Evolutionary conservation across 2,888 invertebrate species (phyloP).

Genomic region (Ochlodes sylvanus): DNA sequence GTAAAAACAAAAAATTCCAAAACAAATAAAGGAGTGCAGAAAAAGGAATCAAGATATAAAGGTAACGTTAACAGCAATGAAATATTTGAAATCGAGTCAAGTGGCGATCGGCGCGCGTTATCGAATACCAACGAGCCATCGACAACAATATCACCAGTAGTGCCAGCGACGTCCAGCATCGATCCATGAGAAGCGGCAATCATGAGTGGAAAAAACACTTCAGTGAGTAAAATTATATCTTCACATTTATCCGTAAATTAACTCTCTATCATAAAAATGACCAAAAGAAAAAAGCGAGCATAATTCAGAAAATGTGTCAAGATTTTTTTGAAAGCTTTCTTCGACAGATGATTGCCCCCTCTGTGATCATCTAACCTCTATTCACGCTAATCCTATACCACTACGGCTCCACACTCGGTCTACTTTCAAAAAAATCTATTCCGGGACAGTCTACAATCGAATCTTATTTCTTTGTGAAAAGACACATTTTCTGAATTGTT

Average conservation of each 20-base stretch:
- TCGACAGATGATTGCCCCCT: conserved; percentile 83
- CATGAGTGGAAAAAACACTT: conserved; percentile 84
- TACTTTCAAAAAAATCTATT: conserved; percentile 87
- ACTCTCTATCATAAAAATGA: conserved; percentile 42
- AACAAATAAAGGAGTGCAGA: conserved; percentile 21
- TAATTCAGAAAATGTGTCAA: conserved; percentile 90
- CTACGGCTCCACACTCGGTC: conserved; percentile 82
- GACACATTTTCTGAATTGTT: conserved; percentile 92
- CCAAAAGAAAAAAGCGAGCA: conserved; percentile 67
- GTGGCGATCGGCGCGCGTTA: conserved; percentile 62
- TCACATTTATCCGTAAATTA: conserved; percentile 49
- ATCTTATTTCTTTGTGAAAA: conserved; percentile 87
- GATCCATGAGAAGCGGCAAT: conserved; percentile 84
- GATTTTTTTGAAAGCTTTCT: conserved; percentile 85
- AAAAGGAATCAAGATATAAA: conserved; percentile 38
- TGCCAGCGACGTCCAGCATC: conserved; percentile 78
- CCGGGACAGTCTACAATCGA: conserved; percentile 69
- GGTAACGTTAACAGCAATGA: no score
- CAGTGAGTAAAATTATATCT: conserved; percentile 68
- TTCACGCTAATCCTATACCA: conserved; percentile 63
- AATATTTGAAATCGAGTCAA: conserved; percentile 57
- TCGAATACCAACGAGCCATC: conserved; percentile 50
- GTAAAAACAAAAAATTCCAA: conserved; percentile 22
- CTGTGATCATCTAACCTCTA: conserved; percentile 60
- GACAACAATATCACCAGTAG: conserved; percentile 74